Base-by-base conservation (phyloP, 2,888 invertebrate genomes). In the Argyresthia albistria region DNA sequence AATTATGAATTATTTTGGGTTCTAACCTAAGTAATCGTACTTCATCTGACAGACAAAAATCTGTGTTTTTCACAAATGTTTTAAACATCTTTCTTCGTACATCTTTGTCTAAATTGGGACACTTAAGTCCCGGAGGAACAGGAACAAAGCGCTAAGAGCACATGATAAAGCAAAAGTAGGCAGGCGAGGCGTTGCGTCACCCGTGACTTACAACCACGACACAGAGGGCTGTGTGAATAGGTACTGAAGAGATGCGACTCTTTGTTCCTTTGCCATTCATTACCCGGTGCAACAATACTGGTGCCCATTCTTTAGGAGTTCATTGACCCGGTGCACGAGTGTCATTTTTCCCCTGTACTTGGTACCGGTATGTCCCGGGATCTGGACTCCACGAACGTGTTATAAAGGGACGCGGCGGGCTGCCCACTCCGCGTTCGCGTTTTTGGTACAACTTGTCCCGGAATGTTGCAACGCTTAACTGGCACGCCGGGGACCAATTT, bases 211-310 rank as follows among this genome's bases (percentile, higher is more conserved):
- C 49, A 39, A 49, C 14, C 58, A 64, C 61, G 69, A 66, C 64
- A 60, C 67, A 15, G 63, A 50, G 63, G 65, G 64, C 65, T 63
- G 67, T 61, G 65, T 73, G 73, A 72, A 73, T 69, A 71, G 69
- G 61, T 50, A 51, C 54, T 60, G 67, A 68, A 67, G 69, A 73
- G 74, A 72, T 71, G 70, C 64, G 63, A 62, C 65, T 73, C 71
- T 80, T 84, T 84, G 83, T 86, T 73, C 69, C 70, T 71, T 70
- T 70, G 74, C 76, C 71, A 83, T 86, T 83, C 84, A 83, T 84
- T 83, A 81, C 77, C 72, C 76, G 80, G 77, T 80, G 79, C 75
- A 67, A 70, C 71, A 70, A 71, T 67, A 67, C 46, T 45, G 76
- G 69, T 65, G 73, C 75, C 67, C 79, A 79, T 84, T 83, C 79